phyloP scores from a whole-genome alignment of 2,888 invertebrate species.

The Diarsia dahlii region DNA sequence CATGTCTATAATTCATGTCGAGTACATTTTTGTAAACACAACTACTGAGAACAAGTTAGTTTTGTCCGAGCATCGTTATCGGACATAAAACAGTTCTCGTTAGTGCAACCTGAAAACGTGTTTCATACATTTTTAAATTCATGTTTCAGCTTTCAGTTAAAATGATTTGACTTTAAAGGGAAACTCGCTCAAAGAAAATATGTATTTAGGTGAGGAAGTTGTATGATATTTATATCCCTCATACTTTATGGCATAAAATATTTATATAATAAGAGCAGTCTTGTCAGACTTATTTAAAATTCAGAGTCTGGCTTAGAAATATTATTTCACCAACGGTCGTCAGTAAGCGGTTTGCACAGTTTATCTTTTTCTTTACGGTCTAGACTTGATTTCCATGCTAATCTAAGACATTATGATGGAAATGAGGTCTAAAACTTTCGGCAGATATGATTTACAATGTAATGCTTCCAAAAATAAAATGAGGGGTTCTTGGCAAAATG shows the following conservation, averaged over 20 bases:
- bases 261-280: slow-evolving; percentile 57
- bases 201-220: slow-evolving; percentile 44
- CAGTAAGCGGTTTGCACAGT: slow-evolving; percentile 45
- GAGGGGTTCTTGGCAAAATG: too few relatives aligned
- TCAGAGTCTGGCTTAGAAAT: slow-evolving; percentile 49
- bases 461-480: slow-evolving; percentile 23
- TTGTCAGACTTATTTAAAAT: slow-evolving; percentile 57
- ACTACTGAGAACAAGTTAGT: slow-evolving; percentile 8
- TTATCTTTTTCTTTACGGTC: slow-evolving; percentile 48
- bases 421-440: slow-evolving; percentile 46
- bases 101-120: slow-evolving; percentile 42
- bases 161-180: slow-evolving; percentile 52
- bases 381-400: slow-evolving; percentile 54
- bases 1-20: background rate
- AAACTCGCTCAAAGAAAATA: slow-evolving; percentile 55
- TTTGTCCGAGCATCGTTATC: slow-evolving; percentile 24
- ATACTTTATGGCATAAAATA: slow-evolving; percentile 54
- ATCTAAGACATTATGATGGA: slow-evolving; percentile 42
- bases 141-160: slow-evolving; percentile 39
- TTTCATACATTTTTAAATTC: slow-evolving; percentile 51
- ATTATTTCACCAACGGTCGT: slow-evolving; percentile 49
- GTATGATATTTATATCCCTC: slow-evolving; percentile 50
- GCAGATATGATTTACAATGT: slow-evolving; percentile 36
- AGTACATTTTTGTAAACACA: background rate
- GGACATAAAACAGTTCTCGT: slow-evolving; percentile 43